Conservation (phyloP, 1,140 invertebrate species). For the Wasmannia auropunctata region DNA sequence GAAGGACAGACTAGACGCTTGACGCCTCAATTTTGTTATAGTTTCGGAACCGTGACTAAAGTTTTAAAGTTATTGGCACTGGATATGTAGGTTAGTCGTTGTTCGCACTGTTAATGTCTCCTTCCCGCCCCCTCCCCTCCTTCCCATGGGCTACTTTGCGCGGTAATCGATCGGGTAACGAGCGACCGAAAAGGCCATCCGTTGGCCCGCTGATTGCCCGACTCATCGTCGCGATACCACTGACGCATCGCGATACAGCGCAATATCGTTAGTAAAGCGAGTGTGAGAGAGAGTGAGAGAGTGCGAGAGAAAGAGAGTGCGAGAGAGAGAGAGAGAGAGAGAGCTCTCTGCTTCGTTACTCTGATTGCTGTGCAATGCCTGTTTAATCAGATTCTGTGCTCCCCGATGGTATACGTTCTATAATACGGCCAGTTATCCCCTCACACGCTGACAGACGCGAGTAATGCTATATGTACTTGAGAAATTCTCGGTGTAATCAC, state of each 20-base stretch:
- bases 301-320: too few species aligned
- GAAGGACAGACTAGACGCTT: background rate
- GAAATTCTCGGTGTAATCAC: background rate
- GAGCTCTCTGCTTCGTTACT: slow-evolving; percentile 64
- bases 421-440: background rate
- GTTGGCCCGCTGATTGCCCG: slow-evolving; percentile 23
- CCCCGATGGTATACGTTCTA: slow-evolving; percentile 14
- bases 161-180: slow-evolving; percentile 63
- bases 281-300: too few species aligned
- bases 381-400: slow-evolving; percentile 64
- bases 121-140: too few species aligned
- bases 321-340: slow-evolving; percentile 29
- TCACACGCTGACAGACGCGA: background rate
- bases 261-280: slow-evolving; percentile 67
- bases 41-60: background rate
- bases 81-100: slow-evolving; percentile 14
- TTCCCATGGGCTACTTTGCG: background rate
- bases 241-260: slow-evolving; percentile 42
- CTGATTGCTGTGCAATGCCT: slow-evolving; percentile 34
- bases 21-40: slow-evolving; percentile 1
- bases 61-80: slow-evolving; percentile 37
- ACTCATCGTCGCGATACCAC: slow-evolving; percentile 33
- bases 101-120: slow-evolving; percentile 31
- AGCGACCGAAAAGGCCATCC: slow-evolving; percentile 56
- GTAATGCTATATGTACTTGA: background rate